phyloP scores from a whole-genome alignment of 1,140 invertebrate genomes.

The Babylonia areolata region DNA sequence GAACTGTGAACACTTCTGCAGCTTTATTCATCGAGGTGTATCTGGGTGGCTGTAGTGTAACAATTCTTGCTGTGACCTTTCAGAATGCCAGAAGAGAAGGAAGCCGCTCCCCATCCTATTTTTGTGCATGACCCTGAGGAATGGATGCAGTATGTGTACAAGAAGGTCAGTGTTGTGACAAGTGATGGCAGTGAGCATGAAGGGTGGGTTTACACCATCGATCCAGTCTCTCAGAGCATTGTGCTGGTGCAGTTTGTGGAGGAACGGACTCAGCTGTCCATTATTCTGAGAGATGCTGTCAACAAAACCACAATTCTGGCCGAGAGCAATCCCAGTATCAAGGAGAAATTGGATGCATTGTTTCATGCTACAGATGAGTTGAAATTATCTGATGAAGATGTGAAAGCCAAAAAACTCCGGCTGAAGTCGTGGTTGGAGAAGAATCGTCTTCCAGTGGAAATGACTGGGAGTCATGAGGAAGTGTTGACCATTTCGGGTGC shows the following conservation, averaged over 20 bases:
- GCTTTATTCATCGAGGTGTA: not conserved
- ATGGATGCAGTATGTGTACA: slow-evolving; percentile 70
- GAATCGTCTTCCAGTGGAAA: slow-evolving; percentile 67
- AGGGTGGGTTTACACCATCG: slow-evolving; percentile 73
- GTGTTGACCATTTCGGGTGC: slow-evolving; percentile 67
- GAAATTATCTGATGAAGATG: slow-evolving; percentile 56
- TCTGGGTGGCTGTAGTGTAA: not conserved
- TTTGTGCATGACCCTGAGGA: slow-evolving; percentile 71
- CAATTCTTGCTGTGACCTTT: not conserved
- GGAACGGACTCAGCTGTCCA: slow-evolving; percentile 49
- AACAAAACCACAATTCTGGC: slow-evolving; percentile 54
- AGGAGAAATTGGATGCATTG: slow-evolving; percentile 58
- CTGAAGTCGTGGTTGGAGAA: slow-evolving; percentile 71
- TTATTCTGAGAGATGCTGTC: slow-evolving; percentile 63
- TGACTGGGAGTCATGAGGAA: slow-evolving; percentile 55
- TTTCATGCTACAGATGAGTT: slow-evolving; percentile 53
- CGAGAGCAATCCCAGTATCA: slow-evolving; percentile 55
- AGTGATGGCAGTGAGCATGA: slow-evolving; percentile 59
- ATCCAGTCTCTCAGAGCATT: slow-evolving; percentile 71
- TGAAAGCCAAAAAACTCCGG: slow-evolving; percentile 58
- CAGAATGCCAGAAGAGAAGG: slow-evolving; percentile 33
- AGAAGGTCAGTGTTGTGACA: slow-evolving; percentile 59
- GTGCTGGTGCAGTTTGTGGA: slow-evolving; percentile 65
- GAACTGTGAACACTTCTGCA: not conserved
- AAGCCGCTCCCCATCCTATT: slow-evolving; percentile 63